Base-by-base conservation (phyloP, 2,113 vertebrate genomes). In the Tinamus guttatus region DNA sequence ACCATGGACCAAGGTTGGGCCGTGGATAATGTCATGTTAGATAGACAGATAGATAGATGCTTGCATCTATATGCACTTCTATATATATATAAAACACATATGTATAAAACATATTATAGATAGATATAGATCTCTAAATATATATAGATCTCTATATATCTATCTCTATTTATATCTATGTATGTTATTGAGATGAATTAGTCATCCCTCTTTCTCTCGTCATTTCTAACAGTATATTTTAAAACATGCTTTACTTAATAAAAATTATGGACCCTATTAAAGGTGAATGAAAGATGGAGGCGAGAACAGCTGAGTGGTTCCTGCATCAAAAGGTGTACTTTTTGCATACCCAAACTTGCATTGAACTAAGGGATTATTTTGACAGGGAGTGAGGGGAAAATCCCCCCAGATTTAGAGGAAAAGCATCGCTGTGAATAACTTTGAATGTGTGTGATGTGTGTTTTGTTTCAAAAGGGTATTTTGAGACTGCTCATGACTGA, bases 201-300 rank as follows among this genome's bases (percentile, higher is more conserved):
- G 3, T 32, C 14, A 3, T n/a, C 45, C 9, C 13, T 71, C 32
- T 32, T 20, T 67, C 52, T 71, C 32, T 34, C 22, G 62, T 47
- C 41, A 7, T 36, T 62, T 62, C 11, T 58, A 76, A 62, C 3
- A 25, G 7, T 7, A 24, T 25, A 67, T 54, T 81, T 70, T 59
- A 56, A 75, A 68, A 5, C 7, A 15, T 47, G 8, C 2, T 16
- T 12, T 68, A 10, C 27, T 34, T 24, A 22, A 45, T 18, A 9
- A 15, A 54, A 70, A 3, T 25, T 47, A 1, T 2, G 3, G 18
- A 67, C 4, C 0, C 0, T 41, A 15, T n/a, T 17, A 58, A 17
- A 40, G n/a, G 30, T 30, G 47, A 89, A 52, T 9, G 14, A 36
- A 91, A 43, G 4, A 10, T 36, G 47, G 22, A 54, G 17, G 8